phyloP scores from a whole-genome alignment of 2,113 vertebrate species.

The Leptobrachium ailaonicum region DNA sequence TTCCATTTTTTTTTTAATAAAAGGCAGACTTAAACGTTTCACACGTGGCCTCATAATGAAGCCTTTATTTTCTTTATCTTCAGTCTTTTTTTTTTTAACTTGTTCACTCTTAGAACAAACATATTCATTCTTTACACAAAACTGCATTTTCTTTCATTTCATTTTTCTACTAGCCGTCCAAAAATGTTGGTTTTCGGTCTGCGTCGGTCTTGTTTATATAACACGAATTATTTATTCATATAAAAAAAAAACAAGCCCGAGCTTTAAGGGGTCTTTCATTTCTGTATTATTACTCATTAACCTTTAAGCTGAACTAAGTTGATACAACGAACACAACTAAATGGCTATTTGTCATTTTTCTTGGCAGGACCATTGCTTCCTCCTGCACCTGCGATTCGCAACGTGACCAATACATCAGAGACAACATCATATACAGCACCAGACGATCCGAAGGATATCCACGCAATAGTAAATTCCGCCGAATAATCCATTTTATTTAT shows the following conservation, averaged over 20 bases:
- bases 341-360: slow-evolving; percentile 76
- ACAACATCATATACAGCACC: slow-evolving; percentile 77
- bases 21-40: too few species aligned
- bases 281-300: slow-evolving; percentile 8
- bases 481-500: slow-evolving; percentile 64
- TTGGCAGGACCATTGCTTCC: slow-evolving; percentile 81
- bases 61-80: too few species aligned
- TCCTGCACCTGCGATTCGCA: slow-evolving; percentile 78
- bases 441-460: slow-evolving; percentile 71
- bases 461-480: slow-evolving; percentile 78
- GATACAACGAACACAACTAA: slow-evolving; percentile 45
- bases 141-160: not conserved
- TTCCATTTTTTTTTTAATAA: too few species aligned
- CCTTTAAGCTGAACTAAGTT: not conserved
- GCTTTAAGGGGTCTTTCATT: slow-evolving; percentile 10
- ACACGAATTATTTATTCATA: too few species aligned
- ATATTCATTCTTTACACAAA: too few species aligned
- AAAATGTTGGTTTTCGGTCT: too few species aligned
- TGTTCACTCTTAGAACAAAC: too few species aligned
- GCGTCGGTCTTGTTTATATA: too few species aligned
- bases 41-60: too few species aligned
- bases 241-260: too few species aligned
- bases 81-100: too few species aligned
- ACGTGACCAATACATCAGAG: slow-evolving; percentile 75
- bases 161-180: too few species aligned